Base-by-base conservation (phyloP, 2,113 vertebrate species). In the Rhineura floridana region DNA sequence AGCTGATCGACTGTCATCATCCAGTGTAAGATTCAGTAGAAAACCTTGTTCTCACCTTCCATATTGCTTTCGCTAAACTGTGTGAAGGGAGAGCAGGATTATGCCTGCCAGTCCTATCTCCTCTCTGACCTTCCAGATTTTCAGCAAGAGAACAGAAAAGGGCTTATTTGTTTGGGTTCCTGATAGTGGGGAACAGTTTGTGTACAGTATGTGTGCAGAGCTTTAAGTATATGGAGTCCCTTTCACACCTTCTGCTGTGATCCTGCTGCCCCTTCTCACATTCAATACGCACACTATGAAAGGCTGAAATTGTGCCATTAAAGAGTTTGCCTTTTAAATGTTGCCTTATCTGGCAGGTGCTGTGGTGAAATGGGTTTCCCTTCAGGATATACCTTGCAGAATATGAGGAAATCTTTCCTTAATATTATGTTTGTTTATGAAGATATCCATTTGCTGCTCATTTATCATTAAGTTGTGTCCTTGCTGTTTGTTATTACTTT, bases 341-440 rank as follows among this genome's bases (percentile, higher is more conserved):
- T 42, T 44, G 44, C 36, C 63, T 63, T 42, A 46, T 48, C 81
- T 83, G 42, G 17, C 28, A 50, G 30, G 7, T 70, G 50, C 2
- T 70, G 4, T 9, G 59, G 65, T 5, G 30, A 79, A 44, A 42
- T 21, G 42, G 9, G 48, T 80, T 70, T 90, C 23, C 39, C 17
- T 42, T 78, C 33, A 59, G 72, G n/a, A 52, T 6, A 84, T 4
- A 59, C 19, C 48, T 77, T 36, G 1, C 65, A 7, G 12, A 21
- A 0, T 21, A 0, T 36, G 11, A n/a, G 2, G 13, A 65, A 62
- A 39, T 52, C 12, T 39, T 39, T 28, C 30, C 42, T 78, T 21
- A 30, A 0, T 44, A 36, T 2, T 80, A 8, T 23, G 33, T n/a
- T 1, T 1, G 23, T 0, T 1, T 1, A n/a, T 12, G 10, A 8